Percentiles rank a stretch among this genome's conserved stretches.
These are phyloP conservation scores for Scrobipalpa costella DNA, from an alignment of 2,888 invertebrate species.

Conservation along the genomic window DNA sequence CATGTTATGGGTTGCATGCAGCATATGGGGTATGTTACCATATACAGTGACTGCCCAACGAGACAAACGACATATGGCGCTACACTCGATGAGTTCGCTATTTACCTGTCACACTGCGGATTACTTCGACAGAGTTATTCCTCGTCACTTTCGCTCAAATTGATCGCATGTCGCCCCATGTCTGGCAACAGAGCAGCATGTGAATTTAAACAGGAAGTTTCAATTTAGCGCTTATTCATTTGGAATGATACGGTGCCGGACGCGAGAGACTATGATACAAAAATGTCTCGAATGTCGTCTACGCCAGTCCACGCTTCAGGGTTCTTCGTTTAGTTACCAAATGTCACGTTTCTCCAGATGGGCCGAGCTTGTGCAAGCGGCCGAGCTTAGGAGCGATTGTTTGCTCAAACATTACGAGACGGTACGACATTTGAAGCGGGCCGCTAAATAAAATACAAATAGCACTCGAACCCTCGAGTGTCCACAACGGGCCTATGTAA, in stretches of 20 bases:
- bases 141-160: conserved; percentile 74
- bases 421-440: conserved; percentile 77
- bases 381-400: conserved; percentile 65
- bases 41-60: conserved; percentile 43
- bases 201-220: conserved; percentile 77
- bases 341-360: conserved; percentile 78
- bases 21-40: conserved; percentile 55
- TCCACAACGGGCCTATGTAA: conserved; percentile 64
- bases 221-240: conserved; percentile 78
- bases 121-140: conserved; percentile 63
- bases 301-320: conserved; percentile 45
- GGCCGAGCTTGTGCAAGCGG: conserved; percentile 73
- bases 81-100: conserved; percentile 45
- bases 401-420: conserved; percentile 79
- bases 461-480: conserved; percentile 66
- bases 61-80: conserved; percentile 64
- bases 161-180: conserved; percentile 73
- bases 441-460: conserved; percentile 80
- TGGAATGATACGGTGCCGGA: conserved; percentile 71
- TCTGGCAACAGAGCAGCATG: conserved; percentile 63
- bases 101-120: conserved; percentile 67
- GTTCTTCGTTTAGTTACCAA: conserved; percentile 59
- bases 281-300: conserved; percentile 63
- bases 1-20: conserved; percentile 49
- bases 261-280: conserved; percentile 57